phyloP scores from a whole-genome alignment of 1,140 invertebrate genomes.

The Rhopalosiphum padi region DNA sequence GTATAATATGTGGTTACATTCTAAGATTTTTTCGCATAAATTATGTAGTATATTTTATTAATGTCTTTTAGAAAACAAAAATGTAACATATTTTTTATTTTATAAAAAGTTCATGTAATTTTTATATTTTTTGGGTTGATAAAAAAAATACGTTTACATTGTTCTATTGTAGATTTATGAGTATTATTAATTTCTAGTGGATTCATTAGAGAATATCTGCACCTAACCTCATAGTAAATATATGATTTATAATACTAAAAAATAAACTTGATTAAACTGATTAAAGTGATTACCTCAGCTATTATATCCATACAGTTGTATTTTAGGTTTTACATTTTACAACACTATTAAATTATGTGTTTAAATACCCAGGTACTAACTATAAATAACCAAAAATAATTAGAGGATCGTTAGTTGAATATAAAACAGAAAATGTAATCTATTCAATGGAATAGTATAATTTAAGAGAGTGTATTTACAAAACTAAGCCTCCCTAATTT shows the following conservation, averaged over 20 bases:
- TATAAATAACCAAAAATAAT: neutral
- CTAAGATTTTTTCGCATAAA: neutral
- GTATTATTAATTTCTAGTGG: neutral
- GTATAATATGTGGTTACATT: neutral
- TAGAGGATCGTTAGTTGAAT: neutral
- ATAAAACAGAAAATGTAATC: neutral
- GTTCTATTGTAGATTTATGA: neutral
- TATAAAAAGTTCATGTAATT: neutral
- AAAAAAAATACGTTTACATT: neutral
- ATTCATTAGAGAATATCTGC: neutral
- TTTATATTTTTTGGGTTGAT: neutral
- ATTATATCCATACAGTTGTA: neutral
- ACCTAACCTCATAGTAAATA: neutral
- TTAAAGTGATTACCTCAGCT: neutral
- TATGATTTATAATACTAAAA: neutral
- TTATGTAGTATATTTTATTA: neutral
- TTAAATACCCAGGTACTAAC: too few species aligned
- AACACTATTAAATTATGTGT: too few species aligned
- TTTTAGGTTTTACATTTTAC: neutral
- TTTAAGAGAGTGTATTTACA: neutral
- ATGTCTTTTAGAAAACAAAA: neutral
- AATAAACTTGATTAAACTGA: neutral
- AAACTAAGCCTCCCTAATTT: neutral
- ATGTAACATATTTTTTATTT: neutral
- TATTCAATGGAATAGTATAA: too few species aligned